Evolutionary conservation across 2,113 vertebrate species (phyloP), one percentile per base, ranked within the genome.

Genomic region (Rhodinocichla rosea): DNA sequence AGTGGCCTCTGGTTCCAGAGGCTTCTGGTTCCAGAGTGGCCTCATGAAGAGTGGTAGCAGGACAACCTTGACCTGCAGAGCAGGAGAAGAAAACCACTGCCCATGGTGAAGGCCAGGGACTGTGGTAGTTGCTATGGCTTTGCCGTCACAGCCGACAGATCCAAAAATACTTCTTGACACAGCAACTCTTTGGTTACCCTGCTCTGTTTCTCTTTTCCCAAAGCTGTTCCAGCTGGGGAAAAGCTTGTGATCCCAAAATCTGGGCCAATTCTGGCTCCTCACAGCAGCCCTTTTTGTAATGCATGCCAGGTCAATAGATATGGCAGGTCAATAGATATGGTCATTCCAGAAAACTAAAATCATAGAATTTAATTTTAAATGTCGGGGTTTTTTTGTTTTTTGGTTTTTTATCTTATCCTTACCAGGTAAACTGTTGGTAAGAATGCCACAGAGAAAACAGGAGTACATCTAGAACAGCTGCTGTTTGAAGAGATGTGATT

Each of bases 331-430:
- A 17, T 28, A 91, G 18, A 23, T 2, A 17, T 4, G 0, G 13
- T 27, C 7, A 11, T 81, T 92, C 30, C 35, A 74, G 50, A 73
- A 63, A 76, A 44, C 7, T 16, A 32, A 65, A 83, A 27, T 19
- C 0, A 23, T 44, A 13, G 6, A 35, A 60, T 56, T 47, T 39
- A 2, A 28, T 17, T 39, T 57, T 57, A 27, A 50, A 47, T 47
- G 1, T 9, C 33, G 5, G 6, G 52, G 4, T 5, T 28, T 33
- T 42, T 44, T 12, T 26, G 1, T 8, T 33, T 21, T 33, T 52
- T 50, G 13, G 1, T 21, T 55, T 30, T 50, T 67, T 47, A 14
- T 42, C 16, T 68, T 74, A 7, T 67, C 26, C 2, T 10, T 65
- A 33, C 3, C 9, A 32, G 26, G 12, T 52, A 83, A 60, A 56